These are phyloP conservation scores for Arrhopalites spinosus DNA, from an alignment of 2,888 invertebrate genomes.

Conservation along the genomic window DNA sequence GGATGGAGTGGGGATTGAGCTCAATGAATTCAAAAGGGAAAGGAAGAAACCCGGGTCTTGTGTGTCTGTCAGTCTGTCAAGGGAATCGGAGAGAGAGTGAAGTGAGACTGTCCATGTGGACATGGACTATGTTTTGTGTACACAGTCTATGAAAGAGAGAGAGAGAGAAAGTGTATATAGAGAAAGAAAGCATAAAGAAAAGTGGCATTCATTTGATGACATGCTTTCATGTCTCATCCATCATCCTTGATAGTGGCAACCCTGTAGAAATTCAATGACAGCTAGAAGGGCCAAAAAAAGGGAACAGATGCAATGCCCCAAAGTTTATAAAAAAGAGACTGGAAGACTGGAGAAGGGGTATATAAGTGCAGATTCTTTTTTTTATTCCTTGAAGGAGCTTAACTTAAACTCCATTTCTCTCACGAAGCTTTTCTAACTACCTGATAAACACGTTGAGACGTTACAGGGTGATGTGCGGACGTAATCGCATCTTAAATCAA, in stretches of 20 bases:
- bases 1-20: not conserved
- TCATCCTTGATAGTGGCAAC: conserved; percentile 17
- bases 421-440: not conserved
- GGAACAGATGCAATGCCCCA: no score
- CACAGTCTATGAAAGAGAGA: not conserved
- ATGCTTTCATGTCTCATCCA: conserved; percentile 31
- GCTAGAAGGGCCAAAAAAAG: no score
- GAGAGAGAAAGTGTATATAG: not conserved
- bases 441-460: conserved; percentile 8
- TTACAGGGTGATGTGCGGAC: not conserved
- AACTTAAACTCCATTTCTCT: conserved; percentile 5
- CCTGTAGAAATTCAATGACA: not conserved
- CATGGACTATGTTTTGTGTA: no score
- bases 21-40: no score
- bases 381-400: not conserved
- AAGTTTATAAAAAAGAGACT: not conserved
- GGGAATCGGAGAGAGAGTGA: no score
- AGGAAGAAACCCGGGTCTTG: no score
- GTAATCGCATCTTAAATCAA: conserved; percentile 6
- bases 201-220: not conserved
- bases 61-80: no score
- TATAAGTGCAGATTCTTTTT: not conserved
- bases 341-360: not conserved
- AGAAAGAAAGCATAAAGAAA: not conserved
- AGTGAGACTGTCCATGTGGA: no score